Evolutionary conservation across 2,797 vertebrate species (phyloP), one percentile per base, ranked within the genome.

Genomic region (Acanthurus lineatus): DNA sequence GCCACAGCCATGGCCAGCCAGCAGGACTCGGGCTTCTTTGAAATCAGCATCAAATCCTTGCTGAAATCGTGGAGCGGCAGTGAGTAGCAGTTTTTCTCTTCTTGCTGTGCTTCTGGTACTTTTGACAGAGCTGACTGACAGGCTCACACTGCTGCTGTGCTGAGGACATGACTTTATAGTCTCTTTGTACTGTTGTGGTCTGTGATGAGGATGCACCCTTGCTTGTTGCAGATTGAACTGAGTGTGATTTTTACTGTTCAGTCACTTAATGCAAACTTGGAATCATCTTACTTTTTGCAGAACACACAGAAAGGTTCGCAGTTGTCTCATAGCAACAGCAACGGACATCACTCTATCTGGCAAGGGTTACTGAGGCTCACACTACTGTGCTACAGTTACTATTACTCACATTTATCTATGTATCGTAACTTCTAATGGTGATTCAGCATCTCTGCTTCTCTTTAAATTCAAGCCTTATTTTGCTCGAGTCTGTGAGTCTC

Each of bases 11-110:
- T 99, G 98, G 95, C 97, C 95, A 98, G 97, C 96, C 97, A 98
- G 94, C 98, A 99, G 94, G 98, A 99, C 94, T 99, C 97, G 3
- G 98, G 97, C 91, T 99, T 99, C 95, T 99, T 99, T 94, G 97
- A 99, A 95, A 99, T 98, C 96, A 99, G 98, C 96, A 98, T 99
- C 96, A 99, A 98, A 93, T 99, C 98, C 85, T 95, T 99, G 92
- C 96, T 99, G 94, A 99, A 99, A 94, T 99, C 98, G 82, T 98
- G 98, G 98, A 98, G 97, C 92, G 96, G 96, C 95, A 96, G 98
- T 99, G 95, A 99, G 98, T 99, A 96, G 80, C 73, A 66, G 65
- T 75, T 90, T 82, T 69, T 89, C 73, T 84, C 6, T 71, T 77
- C 69, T 32, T 67, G 73, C 70, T 83, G 77, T 82, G 19, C 45